Evolutionary conservation across 2,888 invertebrate genomes (phyloP).

Genomic region (Hipparchia semele): DNA sequence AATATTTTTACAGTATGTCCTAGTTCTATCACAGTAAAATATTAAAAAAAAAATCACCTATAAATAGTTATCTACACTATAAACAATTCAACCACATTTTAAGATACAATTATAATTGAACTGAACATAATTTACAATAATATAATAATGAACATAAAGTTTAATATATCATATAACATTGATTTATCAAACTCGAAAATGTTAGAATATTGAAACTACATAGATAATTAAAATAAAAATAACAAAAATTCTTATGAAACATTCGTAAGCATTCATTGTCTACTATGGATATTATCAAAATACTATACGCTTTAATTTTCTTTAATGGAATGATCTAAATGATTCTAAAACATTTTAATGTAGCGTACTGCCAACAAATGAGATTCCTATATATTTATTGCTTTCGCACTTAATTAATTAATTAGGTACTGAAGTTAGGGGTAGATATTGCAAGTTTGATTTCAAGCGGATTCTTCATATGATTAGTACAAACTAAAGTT

Average conservation of each 20-base stretch:
- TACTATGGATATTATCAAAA: conserved; percentile 31
- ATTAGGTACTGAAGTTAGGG: background rate
- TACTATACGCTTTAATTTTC: conserved; percentile 40
- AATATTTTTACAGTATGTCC: conserved; percentile 50
- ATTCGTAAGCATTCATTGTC: conserved; percentile 5
- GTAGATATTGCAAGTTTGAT: conserved; percentile 5
- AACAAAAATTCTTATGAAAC: background rate
- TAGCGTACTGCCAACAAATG: conserved; percentile 43
- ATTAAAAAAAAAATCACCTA: conserved; percentile 61
- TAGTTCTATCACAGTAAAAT: conserved; percentile 81
- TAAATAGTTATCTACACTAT: conserved; percentile 20
- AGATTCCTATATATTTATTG: conserved; percentile 57
- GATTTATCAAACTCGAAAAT: conserved; percentile 6
- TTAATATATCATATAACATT: conserved; percentile 4
- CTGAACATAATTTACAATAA: conserved; percentile 13
- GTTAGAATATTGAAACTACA: background rate
- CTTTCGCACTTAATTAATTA: conserved; percentile 36
- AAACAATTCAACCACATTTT: conserved; percentile 4
- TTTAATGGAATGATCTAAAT: conserved; percentile 63
- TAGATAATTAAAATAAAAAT: background rate
- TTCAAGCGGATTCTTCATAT: background rate
- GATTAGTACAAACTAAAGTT: background rate
- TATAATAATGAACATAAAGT: conserved; percentile 15
- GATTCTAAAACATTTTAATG: conserved; percentile 41
- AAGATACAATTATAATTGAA: conserved; percentile 21